Percentiles rank a stretch among this genome's conserved stretches.
Conservation (phyloP, 2,113 vertebrate genomes). For the Poecilia latipinna region DNA sequence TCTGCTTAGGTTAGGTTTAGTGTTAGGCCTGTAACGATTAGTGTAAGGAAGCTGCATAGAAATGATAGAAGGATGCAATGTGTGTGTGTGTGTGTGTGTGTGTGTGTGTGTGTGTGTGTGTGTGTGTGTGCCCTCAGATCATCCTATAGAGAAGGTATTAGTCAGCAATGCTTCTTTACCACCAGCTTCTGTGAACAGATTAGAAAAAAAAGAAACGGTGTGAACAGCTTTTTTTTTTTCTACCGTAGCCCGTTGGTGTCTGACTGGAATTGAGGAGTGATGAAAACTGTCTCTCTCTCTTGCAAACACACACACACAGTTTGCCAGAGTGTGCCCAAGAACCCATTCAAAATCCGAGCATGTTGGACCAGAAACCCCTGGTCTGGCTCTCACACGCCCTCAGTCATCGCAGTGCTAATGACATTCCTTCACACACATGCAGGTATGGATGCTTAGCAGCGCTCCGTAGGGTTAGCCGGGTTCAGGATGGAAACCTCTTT, state of each 20-base stretch:
- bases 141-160: conserved; percentile 12
- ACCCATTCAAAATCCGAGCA: conserved; percentile 3
- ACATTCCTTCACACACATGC: conserved; percentile 60
- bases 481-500: conserved; percentile 14
- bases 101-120: too few species aligned
- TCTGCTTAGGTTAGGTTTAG: neutral
- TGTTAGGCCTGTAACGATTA: too few species aligned
- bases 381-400: conserved; percentile 40
- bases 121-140: conserved; percentile 9
- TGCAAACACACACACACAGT: neutral
- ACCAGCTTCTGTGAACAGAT: neutral
- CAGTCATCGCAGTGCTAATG: conserved; percentile 67
- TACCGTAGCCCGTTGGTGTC: conserved; percentile 27
- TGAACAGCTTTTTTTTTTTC: conserved; percentile 2
- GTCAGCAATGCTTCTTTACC: conserved; percentile 10
- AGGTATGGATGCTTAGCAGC: conserved; percentile 24
- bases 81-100: too few species aligned
- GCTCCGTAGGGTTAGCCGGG: conserved; percentile 31
- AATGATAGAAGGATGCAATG: neutral
- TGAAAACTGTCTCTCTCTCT: conserved; percentile 54
- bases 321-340: conserved; percentile 6
- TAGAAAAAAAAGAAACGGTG: conserved; percentile 31
- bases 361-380: conserved; percentile 26
- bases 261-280: conserved; percentile 65
- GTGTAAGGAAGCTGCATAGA: too few species aligned